These are phyloP conservation scores for Miltochrista miniata DNA, from an alignment of 2,888 invertebrate genomes.

Conservation along the genomic window DNA sequence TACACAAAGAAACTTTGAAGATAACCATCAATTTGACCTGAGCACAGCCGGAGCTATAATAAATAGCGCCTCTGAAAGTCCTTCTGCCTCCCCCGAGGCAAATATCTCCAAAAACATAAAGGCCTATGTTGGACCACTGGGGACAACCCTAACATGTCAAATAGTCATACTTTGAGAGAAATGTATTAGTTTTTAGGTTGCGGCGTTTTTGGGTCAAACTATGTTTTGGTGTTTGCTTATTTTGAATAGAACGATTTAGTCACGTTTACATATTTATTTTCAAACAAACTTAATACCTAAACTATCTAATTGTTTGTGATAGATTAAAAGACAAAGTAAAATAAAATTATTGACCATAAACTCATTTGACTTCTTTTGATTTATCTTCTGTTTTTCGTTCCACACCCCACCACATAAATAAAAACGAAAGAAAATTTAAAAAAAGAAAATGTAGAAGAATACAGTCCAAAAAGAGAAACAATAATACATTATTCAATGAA, in stretches of 20 bases:
- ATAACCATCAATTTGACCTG: constrained; percentile 31
- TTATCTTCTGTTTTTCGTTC: no score
- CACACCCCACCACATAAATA: no score
- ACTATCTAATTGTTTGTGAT: no score
- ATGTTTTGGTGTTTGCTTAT: constrained; percentile 20
- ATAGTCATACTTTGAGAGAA: constrained; percentile 33
- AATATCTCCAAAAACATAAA: constrained; percentile 41
- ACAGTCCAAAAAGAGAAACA: no score
- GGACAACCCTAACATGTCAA: constrained; percentile 38
- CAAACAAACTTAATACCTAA: no score
- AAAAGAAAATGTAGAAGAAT: no score
- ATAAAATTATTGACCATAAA: no score
- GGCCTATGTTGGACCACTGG: constrained; percentile 25
- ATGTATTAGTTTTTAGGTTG: constrained; percentile 27
- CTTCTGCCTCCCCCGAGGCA: constrained; percentile 29
- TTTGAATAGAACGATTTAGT: neutral
- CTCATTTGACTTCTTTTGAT: no score
- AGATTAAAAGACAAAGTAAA: no score
- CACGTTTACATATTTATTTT: no score
- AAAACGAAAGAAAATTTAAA: no score
- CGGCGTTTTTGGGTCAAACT: constrained; percentile 25
- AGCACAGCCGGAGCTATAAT: constrained; percentile 31
- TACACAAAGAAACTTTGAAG: constrained; percentile 8
- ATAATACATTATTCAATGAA: no score
- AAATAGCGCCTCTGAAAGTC: constrained; percentile 33